A percentile compares a stretch with the other conserved stretches of the same genome.
These are phyloP conservation scores for Porites australiensis DNA, from an alignment of 64 coral and sea anemone genomes.

Conservation along the genomic window DNA sequence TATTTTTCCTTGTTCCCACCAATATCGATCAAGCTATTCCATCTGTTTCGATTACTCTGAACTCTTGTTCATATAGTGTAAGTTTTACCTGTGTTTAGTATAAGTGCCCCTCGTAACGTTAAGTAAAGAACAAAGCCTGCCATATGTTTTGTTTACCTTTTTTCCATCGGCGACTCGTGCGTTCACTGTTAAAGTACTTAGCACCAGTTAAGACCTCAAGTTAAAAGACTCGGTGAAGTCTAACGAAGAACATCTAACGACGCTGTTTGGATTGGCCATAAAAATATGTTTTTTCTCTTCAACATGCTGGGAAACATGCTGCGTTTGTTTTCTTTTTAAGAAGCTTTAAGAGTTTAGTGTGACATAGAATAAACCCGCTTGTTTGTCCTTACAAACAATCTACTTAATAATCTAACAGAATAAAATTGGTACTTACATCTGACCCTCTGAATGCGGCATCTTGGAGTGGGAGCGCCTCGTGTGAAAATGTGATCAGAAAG, in stretches of 20 bases:
- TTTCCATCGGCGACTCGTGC: neutral
- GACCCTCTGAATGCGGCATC: neutral
- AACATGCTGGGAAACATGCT: slow-evolving; percentile 20
- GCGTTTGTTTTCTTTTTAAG: neutral
- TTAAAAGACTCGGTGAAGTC: neutral
- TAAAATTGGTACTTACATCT: neutral
- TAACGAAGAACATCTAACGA: neutral
- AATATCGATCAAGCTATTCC: neutral
- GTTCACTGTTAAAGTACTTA: neutral
- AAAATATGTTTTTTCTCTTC: neutral
- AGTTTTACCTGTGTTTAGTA: neutral
- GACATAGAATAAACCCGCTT: neutral
- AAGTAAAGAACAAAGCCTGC: neutral
- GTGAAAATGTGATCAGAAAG: neutral
- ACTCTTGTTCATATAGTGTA: neutral
- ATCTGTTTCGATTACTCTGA: neutral
- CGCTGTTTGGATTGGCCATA: neutral
- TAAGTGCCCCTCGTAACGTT: neutral
- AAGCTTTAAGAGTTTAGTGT: neutral
- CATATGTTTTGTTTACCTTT: slow-evolving; percentile 27
- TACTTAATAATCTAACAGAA: neutral
- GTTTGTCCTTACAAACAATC: neutral
- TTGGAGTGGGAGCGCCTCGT: neutral
- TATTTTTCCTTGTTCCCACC: neutral
- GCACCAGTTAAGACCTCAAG: neutral